These are phyloP conservation scores for Myrmecobius fasciatus DNA, from an alignment of 2,113 vertebrate genomes.

Conservation along the genomic window DNA sequence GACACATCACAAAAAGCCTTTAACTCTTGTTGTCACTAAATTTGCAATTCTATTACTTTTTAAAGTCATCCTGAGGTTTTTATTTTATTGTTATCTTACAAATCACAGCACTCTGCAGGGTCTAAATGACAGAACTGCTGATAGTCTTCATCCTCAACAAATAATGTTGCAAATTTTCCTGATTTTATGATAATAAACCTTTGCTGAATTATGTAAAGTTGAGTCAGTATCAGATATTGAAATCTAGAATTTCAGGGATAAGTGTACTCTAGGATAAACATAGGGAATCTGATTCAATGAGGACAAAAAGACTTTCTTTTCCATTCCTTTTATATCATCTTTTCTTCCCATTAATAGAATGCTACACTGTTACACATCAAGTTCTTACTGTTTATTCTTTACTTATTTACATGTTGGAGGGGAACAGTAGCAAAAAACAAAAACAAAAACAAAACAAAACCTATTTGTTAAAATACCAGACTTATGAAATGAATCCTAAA, in stretches of 20 bases:
- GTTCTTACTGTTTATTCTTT: constrained; percentile 42
- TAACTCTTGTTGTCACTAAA: background rate
- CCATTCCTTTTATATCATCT: background rate
- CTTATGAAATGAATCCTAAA: background rate
- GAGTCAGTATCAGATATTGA: constrained; percentile 5
- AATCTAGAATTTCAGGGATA: background rate
- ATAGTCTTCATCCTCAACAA: constrained; percentile 13
- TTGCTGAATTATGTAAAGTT: background rate
- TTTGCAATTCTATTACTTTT: background rate
- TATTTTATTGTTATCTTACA: background rate
- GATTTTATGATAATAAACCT: background rate
- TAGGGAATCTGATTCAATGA: background rate
- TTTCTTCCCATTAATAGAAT: constrained; percentile 36
- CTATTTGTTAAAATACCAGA: constrained; percentile 12
- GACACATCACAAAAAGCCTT: constrained; percentile 5
- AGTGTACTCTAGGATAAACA: background rate
- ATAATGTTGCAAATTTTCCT: background rate
- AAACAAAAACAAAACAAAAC: background rate
- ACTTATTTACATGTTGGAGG: background rate
- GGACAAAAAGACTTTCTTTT: constrained; percentile 33
- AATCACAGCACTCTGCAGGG: background rate
- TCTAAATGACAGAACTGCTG: background rate
- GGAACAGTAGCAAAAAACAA: background rate
- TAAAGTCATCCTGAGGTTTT: background rate
- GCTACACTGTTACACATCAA: background rate